These are phyloP conservation scores for Leptinotarsa haldemani DNA, from an alignment of 2,888 invertebrate genomes.

Conservation along the genomic window DNA sequence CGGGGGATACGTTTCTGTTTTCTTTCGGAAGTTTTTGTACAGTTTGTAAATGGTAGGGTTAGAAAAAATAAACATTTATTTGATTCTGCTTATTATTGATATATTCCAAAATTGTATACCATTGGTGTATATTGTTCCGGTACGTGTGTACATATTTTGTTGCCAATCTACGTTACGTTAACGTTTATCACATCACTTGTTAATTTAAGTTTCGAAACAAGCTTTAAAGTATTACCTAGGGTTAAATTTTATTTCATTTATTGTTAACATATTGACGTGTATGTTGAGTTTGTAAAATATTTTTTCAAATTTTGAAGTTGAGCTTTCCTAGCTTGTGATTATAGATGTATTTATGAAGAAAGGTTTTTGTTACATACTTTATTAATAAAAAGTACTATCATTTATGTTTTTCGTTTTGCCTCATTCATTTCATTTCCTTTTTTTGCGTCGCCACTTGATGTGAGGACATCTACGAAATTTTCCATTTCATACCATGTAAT, in stretches of 20 bases:
- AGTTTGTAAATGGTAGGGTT: conserved; percentile 37
- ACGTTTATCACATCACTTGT: conserved; percentile 52
- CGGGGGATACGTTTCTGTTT: conserved; percentile 9
- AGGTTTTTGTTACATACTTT: conserved; percentile 62
- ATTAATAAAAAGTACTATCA: conserved; percentile 62
- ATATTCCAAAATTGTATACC: conserved; percentile 41
- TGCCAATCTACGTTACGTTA: conserved; percentile 53
- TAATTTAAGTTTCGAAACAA: conserved; percentile 52
- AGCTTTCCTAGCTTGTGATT: conserved; percentile 53
- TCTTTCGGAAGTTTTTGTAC: background rate
- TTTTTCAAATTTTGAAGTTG: conserved; percentile 40
- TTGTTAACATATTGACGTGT: conserved; percentile 47
- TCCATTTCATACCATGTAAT: background rate
- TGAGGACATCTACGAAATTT: background rate
- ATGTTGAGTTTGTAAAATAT: conserved; percentile 48
- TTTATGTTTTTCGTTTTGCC: conserved; percentile 56
- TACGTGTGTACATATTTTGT: conserved; percentile 48
- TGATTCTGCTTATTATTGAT: conserved; percentile 46
- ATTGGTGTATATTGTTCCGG: conserved; percentile 40
- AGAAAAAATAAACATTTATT: conserved; percentile 39
- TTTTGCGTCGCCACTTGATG: conserved; percentile 29
- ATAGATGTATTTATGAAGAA: conserved; percentile 61
- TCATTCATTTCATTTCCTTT: conserved; percentile 50
- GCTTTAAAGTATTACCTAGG: conserved; percentile 51
- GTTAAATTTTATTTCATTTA: conserved; percentile 45